These are phyloP conservation scores for Papilio machaon DNA, from an alignment of 1,140 invertebrate species.

Conservation along the genomic window DNA sequence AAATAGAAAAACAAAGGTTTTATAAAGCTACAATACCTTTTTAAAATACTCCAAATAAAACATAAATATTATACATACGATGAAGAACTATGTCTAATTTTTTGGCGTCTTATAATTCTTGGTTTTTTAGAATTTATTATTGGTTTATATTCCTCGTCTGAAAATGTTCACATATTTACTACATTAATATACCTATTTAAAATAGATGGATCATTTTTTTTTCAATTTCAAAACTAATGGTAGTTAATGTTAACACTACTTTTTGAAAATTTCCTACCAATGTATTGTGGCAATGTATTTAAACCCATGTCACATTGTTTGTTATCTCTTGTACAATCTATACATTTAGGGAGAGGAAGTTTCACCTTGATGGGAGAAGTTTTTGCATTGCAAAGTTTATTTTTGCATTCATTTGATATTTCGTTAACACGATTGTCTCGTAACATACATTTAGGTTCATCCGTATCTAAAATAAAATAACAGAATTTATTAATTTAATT, in stretches of 20 bases:
- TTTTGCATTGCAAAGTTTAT: conserved; percentile 19
- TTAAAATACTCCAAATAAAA: conserved; percentile 3
- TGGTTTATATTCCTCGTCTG: background rate
- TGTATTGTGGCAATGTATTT: conserved; percentile 11
- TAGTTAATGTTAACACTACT: background rate
- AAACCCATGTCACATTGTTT: conserved; percentile 3
- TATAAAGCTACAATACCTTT: background rate
- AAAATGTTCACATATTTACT: background rate
- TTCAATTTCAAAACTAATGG: no score
- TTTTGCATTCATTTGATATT: background rate
- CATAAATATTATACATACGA: conserved; percentile 8
- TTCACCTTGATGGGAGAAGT: conserved; percentile 14
- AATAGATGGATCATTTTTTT: no score
- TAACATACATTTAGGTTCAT: conserved; percentile 14
- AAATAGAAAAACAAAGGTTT: background rate
- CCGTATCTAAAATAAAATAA: background rate
- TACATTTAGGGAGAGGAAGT: conserved; percentile 13
- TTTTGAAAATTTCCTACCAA: conserved; percentile 11
- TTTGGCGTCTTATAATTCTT: background rate
- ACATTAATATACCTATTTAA: background rate
- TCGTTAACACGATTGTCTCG: background rate
- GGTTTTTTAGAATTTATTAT: background rate
- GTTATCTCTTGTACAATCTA: conserved; percentile 11
- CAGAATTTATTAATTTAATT: background rate
- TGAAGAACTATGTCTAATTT: background rate